Base-by-base conservation (phyloP, 1,140 invertebrate species). In the Artemia franciscana region DNA sequence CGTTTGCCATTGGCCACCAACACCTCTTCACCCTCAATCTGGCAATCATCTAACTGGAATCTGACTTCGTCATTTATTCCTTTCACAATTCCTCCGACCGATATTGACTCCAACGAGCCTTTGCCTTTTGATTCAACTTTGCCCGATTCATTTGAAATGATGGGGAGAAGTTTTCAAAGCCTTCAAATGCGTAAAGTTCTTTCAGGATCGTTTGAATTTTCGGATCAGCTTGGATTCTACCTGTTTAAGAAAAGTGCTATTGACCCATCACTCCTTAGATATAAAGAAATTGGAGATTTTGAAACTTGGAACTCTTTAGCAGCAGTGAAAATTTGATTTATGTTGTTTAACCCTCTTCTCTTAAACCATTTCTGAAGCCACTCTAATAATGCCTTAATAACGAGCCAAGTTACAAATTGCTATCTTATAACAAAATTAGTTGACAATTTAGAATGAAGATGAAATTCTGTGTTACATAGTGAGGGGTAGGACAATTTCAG, bases 1-100 rank as follows among this genome's bases (percentile, higher is more conserved):
- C 60, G 51, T n/a, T 62, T 64, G 24, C 63, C 59, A 57, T 26
- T 60, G 26, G 26, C 7, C 15, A 28, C 15, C 9, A 26, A 26
- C 9, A 21, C 7, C 4, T n/a, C 60, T 15, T 9, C 26, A 18
- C 4, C 26, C 5, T 15, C 30, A 15, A 60, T 12, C 28, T 39
- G 26, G 60, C n/a, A 26, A 28, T 5, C 30, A 24, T 60, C 60
- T n/a, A 12, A 23, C 9, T 26, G 24, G 9, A 5, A n/a, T 39
- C 3, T 30, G 25, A 59, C 25, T n/a, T 26, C 60, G 26, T n/a
- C 25, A 24, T n/a, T 60, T 23, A 30, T 28, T 30, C 28, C 60
- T 12, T 12, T 59, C 7, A 12, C 58, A 25, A 26, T 15, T 59
- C 21, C 28, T 5, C 60, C 18, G 26, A n/a, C 24, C 25, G 7